Evolutionary conservation across 1,140 invertebrate species (phyloP), one percentile per base, ranked within the genome.

Genomic region (Drosophila tristis): DNA sequence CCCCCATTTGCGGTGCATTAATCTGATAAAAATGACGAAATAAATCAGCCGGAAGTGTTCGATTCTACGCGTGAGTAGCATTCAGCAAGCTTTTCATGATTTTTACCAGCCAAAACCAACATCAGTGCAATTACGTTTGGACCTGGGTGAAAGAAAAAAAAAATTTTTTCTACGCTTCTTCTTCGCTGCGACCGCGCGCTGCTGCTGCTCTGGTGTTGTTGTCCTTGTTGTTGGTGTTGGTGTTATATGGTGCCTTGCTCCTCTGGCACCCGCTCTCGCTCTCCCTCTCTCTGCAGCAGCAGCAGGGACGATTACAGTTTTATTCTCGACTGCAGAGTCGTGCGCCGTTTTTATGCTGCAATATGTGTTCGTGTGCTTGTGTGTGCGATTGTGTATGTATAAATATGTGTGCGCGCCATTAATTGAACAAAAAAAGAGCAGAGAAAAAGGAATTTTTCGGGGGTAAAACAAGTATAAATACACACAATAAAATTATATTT

Each of bases 281-380:
- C 11, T 13, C 35, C 35, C 11, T 39, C 35, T 11, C 35, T 39
- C 35, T 39, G 35, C 9, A 39, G 35, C 35, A 29, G 26, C 60
- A 66, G 75, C 84, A 89, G 84, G 79, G 84, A 82, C 81, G 81
- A 84, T 85, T 80, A 81, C 82, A 78, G 74, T 87, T 84, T 72
- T 76, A 65, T 79, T 84, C 80, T 79, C 76, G 79, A 39, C 35
- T 39, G 35, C 35, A 39, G 35, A 39, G 35, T 39, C 35, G 35
- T 11, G 73, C 66, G 73, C 72, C 62, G 49, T 55, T 65, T 78
- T 80, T 87, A 87, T 82, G 78, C 84, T 82, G 78, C 82, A 86
- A 81, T 78, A 70, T 85, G 61, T 64, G 48, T 58, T 31, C 9
- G 39, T 55, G 23, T 65, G 49, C n/a, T 16, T 67, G 49, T 56